These are phyloP conservation scores for Hydractinia symbiolongicarpus DNA, from an alignment of 30 jellyfish, hydroid and myxozoan genomes.

Conservation along the genomic window DNA sequence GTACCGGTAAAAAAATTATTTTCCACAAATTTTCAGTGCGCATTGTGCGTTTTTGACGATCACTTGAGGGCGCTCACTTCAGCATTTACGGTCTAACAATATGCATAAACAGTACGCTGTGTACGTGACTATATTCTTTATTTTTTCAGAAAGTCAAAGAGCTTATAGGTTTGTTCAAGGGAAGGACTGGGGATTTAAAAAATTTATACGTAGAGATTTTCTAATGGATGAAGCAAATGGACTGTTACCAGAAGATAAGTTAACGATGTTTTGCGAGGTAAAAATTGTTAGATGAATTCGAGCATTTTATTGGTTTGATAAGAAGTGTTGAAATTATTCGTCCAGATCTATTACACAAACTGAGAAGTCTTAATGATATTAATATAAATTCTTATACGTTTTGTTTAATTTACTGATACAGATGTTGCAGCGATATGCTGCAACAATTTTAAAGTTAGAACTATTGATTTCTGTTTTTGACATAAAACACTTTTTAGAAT, in stretches of 20 bases:
- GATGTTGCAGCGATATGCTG: too few species aligned
- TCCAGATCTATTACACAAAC: background rate
- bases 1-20: too few species aligned
- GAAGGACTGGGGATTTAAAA: conserved; percentile 97
- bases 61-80: too few species aligned
- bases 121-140: background rate
- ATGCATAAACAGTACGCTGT: background rate
- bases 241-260: conserved; percentile 82
- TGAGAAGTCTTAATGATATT: too few species aligned
- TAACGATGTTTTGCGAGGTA: conserved; percentile 97
- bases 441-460: too few species aligned
- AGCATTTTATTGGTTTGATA: background rate
- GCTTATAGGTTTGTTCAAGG: conserved; percentile 98
- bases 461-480: too few species aligned
- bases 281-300: background rate
- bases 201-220: conserved; percentile 89
- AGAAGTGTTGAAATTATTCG: background rate
- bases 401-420: too few species aligned
- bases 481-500: too few species aligned
- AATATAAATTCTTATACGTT: too few species aligned
- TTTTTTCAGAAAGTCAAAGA: conserved; percentile 81
- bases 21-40: too few species aligned
- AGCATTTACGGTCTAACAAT: background rate
- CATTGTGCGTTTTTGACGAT: too few species aligned
- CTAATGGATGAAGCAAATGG: conserved; percentile 95